Evolutionary conservation across 1,140 invertebrate genomes (phyloP).

Genomic region (Odontomachus brunneus): DNA sequence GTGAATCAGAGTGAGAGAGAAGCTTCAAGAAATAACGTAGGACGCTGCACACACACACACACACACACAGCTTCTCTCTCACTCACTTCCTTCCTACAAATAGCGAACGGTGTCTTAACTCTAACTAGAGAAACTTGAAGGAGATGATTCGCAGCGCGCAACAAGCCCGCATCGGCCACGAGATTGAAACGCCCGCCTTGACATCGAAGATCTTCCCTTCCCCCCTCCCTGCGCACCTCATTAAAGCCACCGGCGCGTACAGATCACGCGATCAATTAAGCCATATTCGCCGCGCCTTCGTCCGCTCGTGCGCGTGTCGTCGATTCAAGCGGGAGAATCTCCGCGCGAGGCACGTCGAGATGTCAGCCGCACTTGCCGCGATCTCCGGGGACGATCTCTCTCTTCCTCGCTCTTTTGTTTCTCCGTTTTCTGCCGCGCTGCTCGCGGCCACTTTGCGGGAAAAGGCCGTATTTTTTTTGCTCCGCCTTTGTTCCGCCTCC

Average conservation of each 20-base stretch:
- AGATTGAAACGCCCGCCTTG: slow-evolving; percentile 23
- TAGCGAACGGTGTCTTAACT: too few relatives aligned
- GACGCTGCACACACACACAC: too few relatives aligned
- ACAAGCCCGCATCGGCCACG: not conserved
- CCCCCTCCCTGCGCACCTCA: not conserved
- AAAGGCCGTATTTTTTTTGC: slow-evolving; percentile 31
- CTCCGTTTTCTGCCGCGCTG: not conserved
- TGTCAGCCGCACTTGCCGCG: slow-evolving; percentile 2
- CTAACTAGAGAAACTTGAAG: too few relatives aligned
- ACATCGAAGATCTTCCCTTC: slow-evolving; percentile 2
- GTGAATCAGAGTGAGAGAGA: too few relatives aligned
- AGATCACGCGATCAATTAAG: slow-evolving; percentile 55
- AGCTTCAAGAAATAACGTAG: too few relatives aligned
- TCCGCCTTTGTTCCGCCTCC: slow-evolving; percentile 26
- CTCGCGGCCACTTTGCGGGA: slow-evolving; percentile 35
- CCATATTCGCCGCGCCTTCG: not conserved
- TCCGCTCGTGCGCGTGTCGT: not conserved
- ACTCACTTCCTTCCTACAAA: too few relatives aligned
- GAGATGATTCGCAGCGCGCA: not conserved
- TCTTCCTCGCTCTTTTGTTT: slow-evolving; percentile 20
- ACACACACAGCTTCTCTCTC: too few relatives aligned
- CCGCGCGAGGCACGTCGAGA: slow-evolving; percentile 16
- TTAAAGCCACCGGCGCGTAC: not conserved
- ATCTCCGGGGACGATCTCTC: slow-evolving; percentile 16
- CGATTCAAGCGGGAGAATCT: slow-evolving; percentile 6